phyloP scores from a whole-genome alignment of 2,797 vertebrate genomes.

The Enteromius trimaculatus region DNA sequence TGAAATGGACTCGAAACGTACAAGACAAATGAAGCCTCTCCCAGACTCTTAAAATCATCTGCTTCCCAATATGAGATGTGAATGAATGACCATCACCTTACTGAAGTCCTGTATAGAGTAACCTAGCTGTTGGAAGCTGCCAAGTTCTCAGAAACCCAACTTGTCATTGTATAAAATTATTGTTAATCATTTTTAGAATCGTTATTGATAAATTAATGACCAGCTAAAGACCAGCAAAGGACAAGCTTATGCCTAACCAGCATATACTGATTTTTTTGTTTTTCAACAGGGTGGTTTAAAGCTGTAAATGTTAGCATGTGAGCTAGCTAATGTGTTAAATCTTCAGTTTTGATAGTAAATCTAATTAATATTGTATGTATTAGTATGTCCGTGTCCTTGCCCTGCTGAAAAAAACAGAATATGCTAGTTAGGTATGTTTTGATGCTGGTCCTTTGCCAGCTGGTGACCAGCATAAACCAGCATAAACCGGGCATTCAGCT shows the following conservation, averaged over 20 bases:
- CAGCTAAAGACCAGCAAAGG: too few species aligned
- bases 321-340: not conserved
- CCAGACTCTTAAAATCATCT: not conserved
- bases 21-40: not conserved
- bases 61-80: not conserved
- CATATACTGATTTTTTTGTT: too few species aligned
- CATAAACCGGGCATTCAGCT: not conserved
- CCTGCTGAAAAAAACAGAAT: too few species aligned
- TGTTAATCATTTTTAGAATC: too few species aligned
- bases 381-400: not conserved
- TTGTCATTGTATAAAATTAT: not conserved
- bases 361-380: not conserved
- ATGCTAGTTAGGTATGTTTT: too few species aligned
- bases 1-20: slow-evolving; percentile 3
- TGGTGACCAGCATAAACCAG: too few species aligned
- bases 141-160: not conserved
- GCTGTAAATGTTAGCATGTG: not conserved
- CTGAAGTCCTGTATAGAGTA: not conserved
- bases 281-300: not conserved
- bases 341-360: not conserved
- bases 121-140: not conserved
- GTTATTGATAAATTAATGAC: too few species aligned
- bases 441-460: too few species aligned
- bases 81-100: slow-evolving; percentile 3
- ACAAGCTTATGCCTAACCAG: too few species aligned